Conservation (phyloP, 2,113 vertebrate species). For the Abramis brama region DNA sequence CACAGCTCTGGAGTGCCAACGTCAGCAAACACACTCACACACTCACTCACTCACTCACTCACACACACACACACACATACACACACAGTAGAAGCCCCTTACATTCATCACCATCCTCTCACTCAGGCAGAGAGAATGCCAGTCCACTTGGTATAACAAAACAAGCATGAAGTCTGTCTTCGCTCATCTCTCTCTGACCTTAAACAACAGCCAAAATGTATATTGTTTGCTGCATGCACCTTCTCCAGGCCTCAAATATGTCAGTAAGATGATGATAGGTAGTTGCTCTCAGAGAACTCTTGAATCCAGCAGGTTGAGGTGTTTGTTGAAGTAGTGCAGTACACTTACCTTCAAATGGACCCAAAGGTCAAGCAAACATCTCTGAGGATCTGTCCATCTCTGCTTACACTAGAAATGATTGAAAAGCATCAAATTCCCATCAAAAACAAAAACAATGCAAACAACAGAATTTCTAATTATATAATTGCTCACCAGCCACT, state of each 20-base stretch:
- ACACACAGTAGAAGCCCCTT: background rate
- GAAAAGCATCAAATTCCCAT: conserved; percentile 10
- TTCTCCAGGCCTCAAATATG: background rate
- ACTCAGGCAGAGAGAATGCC: background rate
- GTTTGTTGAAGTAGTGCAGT: conserved; percentile 10
- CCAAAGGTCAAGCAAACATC: background rate
- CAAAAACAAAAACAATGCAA: background rate
- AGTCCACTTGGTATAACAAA: background rate
- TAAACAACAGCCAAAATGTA: conserved; percentile 7
- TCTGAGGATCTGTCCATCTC: background rate
- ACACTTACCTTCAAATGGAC: background rate
- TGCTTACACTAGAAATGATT: background rate
- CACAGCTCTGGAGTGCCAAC: background rate
- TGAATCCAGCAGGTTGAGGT: background rate
- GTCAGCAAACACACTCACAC: conserved; percentile 4
- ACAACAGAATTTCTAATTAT: background rate
- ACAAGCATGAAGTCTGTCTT: conserved; percentile 13
- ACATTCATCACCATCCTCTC: background rate
- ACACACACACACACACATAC: background rate
- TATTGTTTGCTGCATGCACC: conserved; percentile 1
- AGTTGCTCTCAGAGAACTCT: background rate
- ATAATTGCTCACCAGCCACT: too few relatives aligned
- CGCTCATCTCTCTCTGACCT: conserved; percentile 23
- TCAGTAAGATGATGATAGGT: background rate
- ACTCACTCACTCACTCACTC: background rate